A percentile compares a stretch with the other conserved stretches of the same genome.
Evolutionary conservation across 2,888 invertebrate species (phyloP).

Genomic region (Reticulitermes lucifugus): DNA sequence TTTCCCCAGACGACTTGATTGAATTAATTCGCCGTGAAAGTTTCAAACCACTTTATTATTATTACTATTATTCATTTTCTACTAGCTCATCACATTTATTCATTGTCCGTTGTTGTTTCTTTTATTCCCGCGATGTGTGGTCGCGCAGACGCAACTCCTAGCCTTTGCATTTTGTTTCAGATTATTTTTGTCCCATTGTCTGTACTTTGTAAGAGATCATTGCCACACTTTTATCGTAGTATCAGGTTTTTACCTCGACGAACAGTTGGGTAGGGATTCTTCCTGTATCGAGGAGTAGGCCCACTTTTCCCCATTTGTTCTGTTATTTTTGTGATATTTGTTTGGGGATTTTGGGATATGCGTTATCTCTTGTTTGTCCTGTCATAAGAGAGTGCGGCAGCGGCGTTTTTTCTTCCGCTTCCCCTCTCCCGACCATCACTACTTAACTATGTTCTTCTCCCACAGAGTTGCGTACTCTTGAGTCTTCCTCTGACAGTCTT

Average conservation of each 20-base stretch:
- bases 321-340: slow-evolving; percentile 42
- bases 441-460: slow-evolving; percentile 26
- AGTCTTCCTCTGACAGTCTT: slow-evolving; percentile 21
- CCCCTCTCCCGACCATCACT: not conserved
- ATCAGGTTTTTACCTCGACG: not conserved
- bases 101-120: too few relatives aligned
- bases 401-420: not conserved
- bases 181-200: not conserved
- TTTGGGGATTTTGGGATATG: slow-evolving; percentile 43
- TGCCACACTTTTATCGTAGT: not conserved
- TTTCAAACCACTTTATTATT: too few relatives aligned
- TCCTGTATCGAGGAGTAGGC: not conserved
- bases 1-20: too few relatives aligned
- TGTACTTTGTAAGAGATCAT: too few relatives aligned
- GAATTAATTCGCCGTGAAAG: too few relatives aligned
- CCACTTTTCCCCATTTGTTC: not conserved
- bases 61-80: too few relatives aligned
- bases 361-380: slow-evolving; percentile 44
- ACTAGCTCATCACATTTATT: too few relatives aligned
- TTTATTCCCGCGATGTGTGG: too few relatives aligned
- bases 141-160: too few relatives aligned
- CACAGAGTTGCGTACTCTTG: slow-evolving; percentile 22
- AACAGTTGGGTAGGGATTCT: not conserved
- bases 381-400: not conserved
- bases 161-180: too few relatives aligned